Evolutionary conservation across 2,113 vertebrate species (phyloP).

Genomic region (Onychostruthus taczanowskii): DNA sequence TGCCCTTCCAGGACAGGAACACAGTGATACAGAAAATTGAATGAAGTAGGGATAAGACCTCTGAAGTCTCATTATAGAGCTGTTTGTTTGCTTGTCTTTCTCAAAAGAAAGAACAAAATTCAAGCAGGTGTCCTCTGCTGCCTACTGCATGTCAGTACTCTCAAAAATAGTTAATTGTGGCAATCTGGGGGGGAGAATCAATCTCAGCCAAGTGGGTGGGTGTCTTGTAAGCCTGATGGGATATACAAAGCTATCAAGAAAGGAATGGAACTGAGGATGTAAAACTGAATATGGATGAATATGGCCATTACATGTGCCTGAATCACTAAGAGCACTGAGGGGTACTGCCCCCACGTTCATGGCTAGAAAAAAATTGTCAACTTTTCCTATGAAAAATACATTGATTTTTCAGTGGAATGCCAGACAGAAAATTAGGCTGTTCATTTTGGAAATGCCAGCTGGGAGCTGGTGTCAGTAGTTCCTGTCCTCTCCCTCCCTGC

Average conservation of each 20-base stretch:
- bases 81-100: background rate
- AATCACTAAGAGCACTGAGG: background rate
- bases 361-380: background rate
- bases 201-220: background rate
- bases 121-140: background rate
- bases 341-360: rapidly evolving
- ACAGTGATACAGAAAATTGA: background rate
- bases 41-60: background rate
- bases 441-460: background rate
- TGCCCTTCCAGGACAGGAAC: background rate
- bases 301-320: background rate
- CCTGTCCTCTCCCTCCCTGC: background rate
- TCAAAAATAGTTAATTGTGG: background rate
- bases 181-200: rapidly evolving
- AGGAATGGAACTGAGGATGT: background rate
- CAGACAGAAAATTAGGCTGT: background rate
- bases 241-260: background rate
- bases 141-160: background rate
- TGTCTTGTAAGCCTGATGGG: background rate
- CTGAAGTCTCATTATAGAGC: background rate
- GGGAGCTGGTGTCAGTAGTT: background rate
- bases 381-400: background rate
- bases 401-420: background rate
- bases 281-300: background rate
- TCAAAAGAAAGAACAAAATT: background rate